Evolutionary conservation across 2,888 invertebrate genomes (phyloP).

Genomic region (Apodemia mormo): DNA sequence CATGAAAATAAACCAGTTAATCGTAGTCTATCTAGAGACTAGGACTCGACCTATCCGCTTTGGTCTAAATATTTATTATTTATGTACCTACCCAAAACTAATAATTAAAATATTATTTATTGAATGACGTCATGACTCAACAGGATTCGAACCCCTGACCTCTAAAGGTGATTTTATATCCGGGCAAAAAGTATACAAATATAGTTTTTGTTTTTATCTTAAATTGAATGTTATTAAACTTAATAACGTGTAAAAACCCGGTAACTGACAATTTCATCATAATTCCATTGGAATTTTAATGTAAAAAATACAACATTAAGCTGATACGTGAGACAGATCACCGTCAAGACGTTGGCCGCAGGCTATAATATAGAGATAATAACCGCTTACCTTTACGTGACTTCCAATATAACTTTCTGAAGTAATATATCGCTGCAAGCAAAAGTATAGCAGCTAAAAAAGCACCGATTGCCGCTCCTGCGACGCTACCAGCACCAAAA

Average conservation of each 20-base stretch:
- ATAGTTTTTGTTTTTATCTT: not conserved
- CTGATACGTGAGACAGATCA: conserved; percentile 13
- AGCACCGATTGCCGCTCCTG: conserved; percentile 87
- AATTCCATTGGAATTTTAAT: not conserved
- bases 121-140: not conserved
- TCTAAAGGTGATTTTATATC: not conserved
- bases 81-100: too few relatives aligned
- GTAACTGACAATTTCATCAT: conserved; percentile 6
- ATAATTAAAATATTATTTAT: not conserved
- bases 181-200: not conserved
- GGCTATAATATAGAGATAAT: conserved; percentile 24
- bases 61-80: not conserved
- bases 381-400: conserved; percentile 77
- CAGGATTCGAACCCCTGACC: not conserved
- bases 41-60: too few relatives aligned
- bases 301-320: conserved; percentile 1
- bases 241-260: not conserved
- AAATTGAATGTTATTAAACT: not conserved
- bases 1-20: too few relatives aligned
- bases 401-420: conserved; percentile 84
- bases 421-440: conserved; percentile 78
- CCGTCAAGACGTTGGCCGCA: conserved; percentile 7
- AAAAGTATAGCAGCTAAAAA: conserved; percentile 84
- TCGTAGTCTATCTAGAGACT: too few relatives aligned
- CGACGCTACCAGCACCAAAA: conserved; percentile 86